Evolutionary conservation across 2,888 invertebrate genomes (phyloP), one percentile per base, ranked within the genome.

Genomic region (Melanargia galathea): DNA sequence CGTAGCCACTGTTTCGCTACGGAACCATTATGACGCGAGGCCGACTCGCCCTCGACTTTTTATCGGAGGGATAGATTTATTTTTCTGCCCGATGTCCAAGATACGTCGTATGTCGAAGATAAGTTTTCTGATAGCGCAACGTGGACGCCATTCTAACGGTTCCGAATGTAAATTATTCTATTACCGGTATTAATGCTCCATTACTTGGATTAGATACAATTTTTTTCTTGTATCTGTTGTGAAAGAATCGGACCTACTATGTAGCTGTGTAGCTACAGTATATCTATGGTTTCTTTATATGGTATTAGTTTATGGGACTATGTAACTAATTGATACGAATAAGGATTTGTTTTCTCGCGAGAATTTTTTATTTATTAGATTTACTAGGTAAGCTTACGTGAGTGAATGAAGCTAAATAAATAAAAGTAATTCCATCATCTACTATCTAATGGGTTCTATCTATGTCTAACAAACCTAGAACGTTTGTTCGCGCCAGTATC

Each of bases 121-220:
- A 57, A 46, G 33, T 45, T 57, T 45, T 45, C 56, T 45, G 57
- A 57, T 57, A 57, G 30, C n/a, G 43, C 20, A 8, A 62, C 62
- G 62, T 51, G 57, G 38, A 16, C 33, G 30, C 57, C 18, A 40
- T 62, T 45, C 51, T 49, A 52, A 62, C 33, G 43, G 33, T 49
- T 45, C 33, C 30, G 51, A 51, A 62, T 62, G 40, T 58, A 62
- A 62, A 62, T 51, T 62, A 57, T 49, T 40, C 38, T 43, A 45
- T 52, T 52, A 52, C 40, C 24, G 38, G 33, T 26, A 56, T 22
- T 30, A 62, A 40, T 56, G 55, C 51, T 18, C 48, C 26, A 55
- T 35, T 24, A 26, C 26, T 33, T 24, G 11, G 46, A 46, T 54
- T 55, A 26, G 40, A 55, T 43, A 55, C 10, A 38, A 40, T 43